Conservation (phyloP, 53 echinoderm and acorn worm species). For the Holothuria scabra region DNA sequence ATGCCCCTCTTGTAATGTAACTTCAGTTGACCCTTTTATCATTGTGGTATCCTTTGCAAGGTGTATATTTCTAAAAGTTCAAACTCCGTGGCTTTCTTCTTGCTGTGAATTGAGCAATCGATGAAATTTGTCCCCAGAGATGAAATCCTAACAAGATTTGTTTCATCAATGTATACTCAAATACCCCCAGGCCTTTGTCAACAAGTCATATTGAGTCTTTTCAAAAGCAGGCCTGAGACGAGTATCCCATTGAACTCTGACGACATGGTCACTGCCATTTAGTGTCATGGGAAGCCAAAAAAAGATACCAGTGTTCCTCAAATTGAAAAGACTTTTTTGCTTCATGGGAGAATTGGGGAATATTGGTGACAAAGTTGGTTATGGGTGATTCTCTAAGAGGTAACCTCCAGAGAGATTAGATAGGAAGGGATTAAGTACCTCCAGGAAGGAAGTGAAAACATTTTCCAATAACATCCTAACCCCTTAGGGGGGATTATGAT, state of each 20-base stretch:
- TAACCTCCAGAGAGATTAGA: conserved; percentile 18
- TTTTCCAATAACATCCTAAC: not conserved
- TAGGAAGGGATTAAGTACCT: conserved; percentile 33
- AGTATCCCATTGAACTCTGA: no score
- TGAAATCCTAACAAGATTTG: conserved; percentile 37
- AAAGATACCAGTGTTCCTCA: no score
- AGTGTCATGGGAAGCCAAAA: no score
- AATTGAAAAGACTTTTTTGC: no score
- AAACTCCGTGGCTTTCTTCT: no score
- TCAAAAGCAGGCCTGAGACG: no score
- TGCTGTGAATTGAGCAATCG: conserved; percentile 13
- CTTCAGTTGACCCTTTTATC: no score
- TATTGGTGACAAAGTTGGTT: not conserved
- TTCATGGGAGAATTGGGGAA: no score
- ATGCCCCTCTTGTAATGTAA: no score
- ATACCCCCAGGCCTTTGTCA: conserved; percentile 39
- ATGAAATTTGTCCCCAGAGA: conserved; percentile 20
- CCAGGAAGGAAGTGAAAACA: conserved; percentile 12
- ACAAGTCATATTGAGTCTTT: conserved; percentile 7
- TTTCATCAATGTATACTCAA: conserved; percentile 15
- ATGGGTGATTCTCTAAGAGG: not conserved
- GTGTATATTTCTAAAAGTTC: no score
- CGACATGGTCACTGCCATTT: no score
- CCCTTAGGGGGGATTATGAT: conserved; percentile 1
- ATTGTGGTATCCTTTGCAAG: no score